Percentiles rank a stretch among this genome's conserved stretches.
Conservation (phyloP, 2,888 invertebrate species). For the Pyrgus malvae region DNA sequence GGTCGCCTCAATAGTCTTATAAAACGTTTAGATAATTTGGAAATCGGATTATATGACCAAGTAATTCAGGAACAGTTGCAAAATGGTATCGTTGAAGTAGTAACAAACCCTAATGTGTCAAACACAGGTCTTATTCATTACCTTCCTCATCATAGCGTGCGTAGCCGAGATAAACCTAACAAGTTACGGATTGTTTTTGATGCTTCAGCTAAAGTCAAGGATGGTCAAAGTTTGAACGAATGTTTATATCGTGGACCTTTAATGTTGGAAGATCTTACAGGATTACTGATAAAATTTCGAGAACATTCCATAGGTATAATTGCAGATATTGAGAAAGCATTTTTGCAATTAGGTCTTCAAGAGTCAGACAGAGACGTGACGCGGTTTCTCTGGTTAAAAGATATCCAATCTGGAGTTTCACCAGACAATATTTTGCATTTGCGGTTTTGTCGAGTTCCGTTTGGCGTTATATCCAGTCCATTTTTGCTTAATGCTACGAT, state of each 20-base stretch:
- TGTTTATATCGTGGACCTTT: conserved; percentile 36
- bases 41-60: neutral
- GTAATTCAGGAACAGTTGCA: neutral
- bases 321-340: conserved; percentile 40
- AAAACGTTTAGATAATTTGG: neutral
- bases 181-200: neutral
- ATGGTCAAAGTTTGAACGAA: conserved; percentile 36
- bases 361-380: conserved; percentile 34
- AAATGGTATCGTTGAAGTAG: neutral
- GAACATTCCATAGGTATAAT: conserved; percentile 29
- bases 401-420: neutral
- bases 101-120: neutral
- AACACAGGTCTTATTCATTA: neutral
- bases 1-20: neutral
- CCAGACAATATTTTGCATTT: conserved; percentile 27
- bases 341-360: conserved; percentile 37
- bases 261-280: conserved; percentile 37
- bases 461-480: conserved; percentile 27
- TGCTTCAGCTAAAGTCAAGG: conserved; percentile 18
- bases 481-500: conserved; percentile 33
- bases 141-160: neutral
- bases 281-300: conserved; percentile 35
- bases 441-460: conserved; percentile 24
- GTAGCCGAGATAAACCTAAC: neutral
- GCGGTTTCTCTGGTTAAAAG: conserved; percentile 36